Evolutionary conservation across 2,888 invertebrate genomes (phyloP).

Genomic region (Troilus luridus): DNA sequence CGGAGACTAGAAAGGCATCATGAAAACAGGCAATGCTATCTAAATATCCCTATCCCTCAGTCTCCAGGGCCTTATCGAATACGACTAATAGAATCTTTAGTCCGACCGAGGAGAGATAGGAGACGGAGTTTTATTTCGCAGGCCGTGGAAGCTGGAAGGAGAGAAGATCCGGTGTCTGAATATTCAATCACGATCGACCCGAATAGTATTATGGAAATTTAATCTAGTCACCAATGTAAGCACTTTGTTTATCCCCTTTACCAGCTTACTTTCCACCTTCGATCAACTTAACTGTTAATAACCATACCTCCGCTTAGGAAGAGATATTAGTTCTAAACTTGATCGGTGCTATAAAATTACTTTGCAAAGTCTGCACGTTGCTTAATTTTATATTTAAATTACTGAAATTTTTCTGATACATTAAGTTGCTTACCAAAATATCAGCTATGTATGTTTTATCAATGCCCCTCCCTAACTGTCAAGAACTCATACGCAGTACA

Average conservation of each 20-base stretch:
- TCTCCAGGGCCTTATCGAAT: not conserved
- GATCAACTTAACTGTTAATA: constrained; percentile 4
- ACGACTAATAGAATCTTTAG: not conserved
- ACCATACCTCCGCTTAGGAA: not conserved
- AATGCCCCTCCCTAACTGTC: too few species aligned
- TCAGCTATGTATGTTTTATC: too few species aligned
- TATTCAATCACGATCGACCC: constrained; percentile 39
- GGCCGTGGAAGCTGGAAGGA: not conserved
- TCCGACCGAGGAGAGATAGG: not conserved
- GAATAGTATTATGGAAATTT: constrained; percentile 26
- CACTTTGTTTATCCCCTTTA: constrained; percentile 30
- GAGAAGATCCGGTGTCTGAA: constrained; percentile 1
- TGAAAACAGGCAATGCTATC: not conserved
- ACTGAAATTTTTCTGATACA: too few species aligned
- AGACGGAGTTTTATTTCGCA: not conserved
- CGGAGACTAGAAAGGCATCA: not conserved
- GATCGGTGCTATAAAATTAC: not conserved
- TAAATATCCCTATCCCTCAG: not conserved
- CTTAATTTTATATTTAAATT: too few species aligned
- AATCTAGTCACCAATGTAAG: constrained; percentile 4
- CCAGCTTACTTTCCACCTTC: not conserved
- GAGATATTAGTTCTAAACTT: not conserved
- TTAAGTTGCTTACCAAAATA: too few species aligned
- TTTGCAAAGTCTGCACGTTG: not conserved
- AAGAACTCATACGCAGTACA: too few species aligned